Percentiles rank a stretch among this genome's conserved stretches.
These are phyloP conservation scores for Odobenus rosmarus DNA, from an alignment of 2,113 vertebrate species.

Conservation along the genomic window DNA sequence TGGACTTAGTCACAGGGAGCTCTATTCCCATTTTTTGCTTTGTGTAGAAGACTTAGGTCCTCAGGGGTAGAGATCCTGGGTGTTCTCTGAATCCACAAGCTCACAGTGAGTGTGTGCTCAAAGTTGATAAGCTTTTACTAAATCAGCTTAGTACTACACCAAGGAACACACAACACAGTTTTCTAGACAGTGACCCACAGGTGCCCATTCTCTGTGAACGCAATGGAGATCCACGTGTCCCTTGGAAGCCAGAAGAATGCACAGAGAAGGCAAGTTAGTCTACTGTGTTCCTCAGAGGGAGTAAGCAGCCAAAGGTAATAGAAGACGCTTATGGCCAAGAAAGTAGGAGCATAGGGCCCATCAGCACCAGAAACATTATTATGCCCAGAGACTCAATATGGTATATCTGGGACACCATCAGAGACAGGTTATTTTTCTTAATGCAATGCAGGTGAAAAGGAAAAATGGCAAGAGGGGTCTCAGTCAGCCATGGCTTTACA, in stretches of 20 bases:
- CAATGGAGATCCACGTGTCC: rapidly evolving
- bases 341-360: neutral
- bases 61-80: no score
- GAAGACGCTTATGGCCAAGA: neutral
- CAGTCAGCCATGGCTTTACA: neutral
- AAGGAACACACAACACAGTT: neutral
- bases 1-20: neutral
- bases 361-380: neutral
- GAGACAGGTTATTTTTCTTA: neutral
- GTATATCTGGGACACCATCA: neutral
- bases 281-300: neutral
- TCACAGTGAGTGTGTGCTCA: neutral
- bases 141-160: neutral
- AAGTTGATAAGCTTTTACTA: neutral
- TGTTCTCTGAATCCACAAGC: neutral
- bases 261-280: neutral
- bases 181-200: neutral
- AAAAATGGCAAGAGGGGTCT: neutral
- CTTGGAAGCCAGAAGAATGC: neutral
- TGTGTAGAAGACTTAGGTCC: neutral
- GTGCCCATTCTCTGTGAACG: neutral
- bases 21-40: neutral
- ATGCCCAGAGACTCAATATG: neutral
- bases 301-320: neutral
- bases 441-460: neutral